Percentiles rank a stretch among this genome's conserved stretches.
phyloP scores from a whole-genome alignment of 2,797 vertebrate genomes.

The Bucorvus abyssinicus region DNA sequence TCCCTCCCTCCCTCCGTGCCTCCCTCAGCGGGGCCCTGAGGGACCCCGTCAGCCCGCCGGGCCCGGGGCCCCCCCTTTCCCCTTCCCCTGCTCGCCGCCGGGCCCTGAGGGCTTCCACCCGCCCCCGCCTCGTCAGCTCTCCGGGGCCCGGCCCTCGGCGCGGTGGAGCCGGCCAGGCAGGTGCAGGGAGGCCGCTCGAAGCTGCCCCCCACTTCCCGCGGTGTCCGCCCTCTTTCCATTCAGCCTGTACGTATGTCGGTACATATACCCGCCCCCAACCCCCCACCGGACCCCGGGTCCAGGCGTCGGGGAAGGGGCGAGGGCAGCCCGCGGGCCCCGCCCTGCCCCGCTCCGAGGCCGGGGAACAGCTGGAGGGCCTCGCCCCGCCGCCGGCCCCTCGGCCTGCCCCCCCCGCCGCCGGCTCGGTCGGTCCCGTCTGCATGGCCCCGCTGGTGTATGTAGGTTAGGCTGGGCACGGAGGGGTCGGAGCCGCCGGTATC shows the following conservation, averaged over 20 bases:
- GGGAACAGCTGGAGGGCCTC: background rate
- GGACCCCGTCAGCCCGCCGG: background rate
- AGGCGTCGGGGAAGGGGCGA: background rate
- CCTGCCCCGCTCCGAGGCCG: background rate
- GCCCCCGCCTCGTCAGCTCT: background rate
- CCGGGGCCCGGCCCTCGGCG: background rate
- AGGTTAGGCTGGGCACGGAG: background rate
- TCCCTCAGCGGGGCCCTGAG: background rate
- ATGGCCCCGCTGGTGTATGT: background rate
- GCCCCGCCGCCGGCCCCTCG: background rate
- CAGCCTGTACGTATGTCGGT: background rate
- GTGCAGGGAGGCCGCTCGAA: background rate
- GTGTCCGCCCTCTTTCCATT: background rate
- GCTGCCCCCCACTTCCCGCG: background rate
- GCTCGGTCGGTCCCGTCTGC: too few relatives aligned
- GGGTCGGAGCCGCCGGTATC: rapidly evolving
- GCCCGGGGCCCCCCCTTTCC: background rate
- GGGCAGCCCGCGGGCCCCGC: background rate
- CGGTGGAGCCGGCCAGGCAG: background rate
- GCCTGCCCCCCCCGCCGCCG: background rate
- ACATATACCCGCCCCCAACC: background rate
- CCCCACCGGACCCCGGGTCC: background rate
- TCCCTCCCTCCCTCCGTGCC: background rate
- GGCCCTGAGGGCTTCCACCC: background rate
- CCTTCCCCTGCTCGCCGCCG: background rate